Evolutionary conservation across 2,888 invertebrate species (phyloP).

Genomic region (Smittia aterrima): DNA sequence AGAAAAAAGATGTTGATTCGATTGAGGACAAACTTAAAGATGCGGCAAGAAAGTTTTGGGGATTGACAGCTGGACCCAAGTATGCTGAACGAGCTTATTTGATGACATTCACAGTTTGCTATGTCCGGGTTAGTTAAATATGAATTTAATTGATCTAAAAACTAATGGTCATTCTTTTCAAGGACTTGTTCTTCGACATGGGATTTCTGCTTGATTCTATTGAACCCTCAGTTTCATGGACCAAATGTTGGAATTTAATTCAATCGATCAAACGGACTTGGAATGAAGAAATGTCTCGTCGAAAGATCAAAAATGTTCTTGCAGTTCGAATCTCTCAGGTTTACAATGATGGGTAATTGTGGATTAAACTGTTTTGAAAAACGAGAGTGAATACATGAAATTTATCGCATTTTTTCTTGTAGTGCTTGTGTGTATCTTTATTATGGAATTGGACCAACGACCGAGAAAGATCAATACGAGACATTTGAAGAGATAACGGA

Average conservation of each 20-base stretch:
- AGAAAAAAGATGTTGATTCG: neutral
- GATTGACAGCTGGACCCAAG: neutral
- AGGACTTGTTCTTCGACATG: slow-evolving; percentile 23
- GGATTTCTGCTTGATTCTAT: slow-evolving; percentile 15
- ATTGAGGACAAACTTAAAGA: neutral
- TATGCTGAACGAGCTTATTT: slow-evolving; percentile 8
- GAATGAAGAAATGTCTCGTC: neutral
- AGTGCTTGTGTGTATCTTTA: slow-evolving; percentile 10
- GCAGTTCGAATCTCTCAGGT: slow-evolving; percentile 19
- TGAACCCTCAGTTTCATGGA: neutral
- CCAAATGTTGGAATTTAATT: neutral
- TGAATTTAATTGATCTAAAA: neutral
- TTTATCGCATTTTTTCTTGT: too few species aligned
- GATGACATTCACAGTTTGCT: slow-evolving; percentile 18
- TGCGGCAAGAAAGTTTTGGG: neutral
- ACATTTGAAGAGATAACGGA: slow-evolving; percentile 14
- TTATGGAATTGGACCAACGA: slow-evolving; percentile 22
- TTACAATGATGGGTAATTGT: slow-evolving; percentile 5
- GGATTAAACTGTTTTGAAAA: too few species aligned
- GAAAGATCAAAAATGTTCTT: neutral
- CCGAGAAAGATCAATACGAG: slow-evolving; percentile 1
- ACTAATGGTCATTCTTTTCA: neutral
- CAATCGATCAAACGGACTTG: neutral
- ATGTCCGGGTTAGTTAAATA: neutral
- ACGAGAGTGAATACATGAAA: too few species aligned